These are phyloP conservation scores for Melanotaenia nigrans DNA, from an alignment of 2,797 vertebrate genomes.

Conservation along the genomic window DNA sequence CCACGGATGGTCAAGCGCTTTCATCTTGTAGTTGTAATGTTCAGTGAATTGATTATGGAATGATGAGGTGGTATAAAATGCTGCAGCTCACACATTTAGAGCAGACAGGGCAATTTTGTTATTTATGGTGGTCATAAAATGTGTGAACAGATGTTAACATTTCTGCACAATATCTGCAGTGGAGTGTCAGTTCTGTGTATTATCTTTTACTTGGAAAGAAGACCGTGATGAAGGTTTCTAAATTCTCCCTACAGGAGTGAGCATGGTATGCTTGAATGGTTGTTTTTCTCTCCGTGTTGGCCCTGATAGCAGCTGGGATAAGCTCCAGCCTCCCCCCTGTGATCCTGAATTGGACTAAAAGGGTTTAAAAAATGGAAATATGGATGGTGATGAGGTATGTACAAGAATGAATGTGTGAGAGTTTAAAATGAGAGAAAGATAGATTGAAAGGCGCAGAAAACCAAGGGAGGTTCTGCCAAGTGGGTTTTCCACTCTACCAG, in stretches of 20 bases:
- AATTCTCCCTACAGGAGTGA: too few species aligned
- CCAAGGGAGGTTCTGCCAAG: conserved; percentile 55
- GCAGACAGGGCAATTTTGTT: conserved; percentile 44
- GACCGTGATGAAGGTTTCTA: neutral
- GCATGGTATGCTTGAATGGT: too few species aligned
- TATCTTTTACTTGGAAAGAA: conserved; percentile 44
- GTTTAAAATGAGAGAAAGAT: conserved; percentile 14
- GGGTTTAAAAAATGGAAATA: too few species aligned
- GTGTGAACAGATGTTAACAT: conserved; percentile 65
- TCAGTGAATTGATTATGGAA: conserved; percentile 68
- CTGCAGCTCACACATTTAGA: conserved; percentile 54
- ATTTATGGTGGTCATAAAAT: conserved; percentile 54
- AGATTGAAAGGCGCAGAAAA: conserved; percentile 37
- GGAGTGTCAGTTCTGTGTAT: conserved; percentile 28
- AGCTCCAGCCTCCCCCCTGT: too few species aligned
- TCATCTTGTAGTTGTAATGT: conserved; percentile 61
- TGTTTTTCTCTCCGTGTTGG: too few species aligned
- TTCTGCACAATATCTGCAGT: conserved; percentile 34
- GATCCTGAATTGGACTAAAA: too few species aligned
- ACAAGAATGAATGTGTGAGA: conserved; percentile 8
- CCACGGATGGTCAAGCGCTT: conserved; percentile 49
- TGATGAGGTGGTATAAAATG: conserved; percentile 67
- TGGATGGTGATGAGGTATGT: conserved; percentile 44
- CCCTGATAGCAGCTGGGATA: too few species aligned
- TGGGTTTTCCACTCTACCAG: conserved; percentile 64